phyloP scores from a whole-genome alignment of 2,888 invertebrate species.

The Cryptophagus acutangulus region DNA sequence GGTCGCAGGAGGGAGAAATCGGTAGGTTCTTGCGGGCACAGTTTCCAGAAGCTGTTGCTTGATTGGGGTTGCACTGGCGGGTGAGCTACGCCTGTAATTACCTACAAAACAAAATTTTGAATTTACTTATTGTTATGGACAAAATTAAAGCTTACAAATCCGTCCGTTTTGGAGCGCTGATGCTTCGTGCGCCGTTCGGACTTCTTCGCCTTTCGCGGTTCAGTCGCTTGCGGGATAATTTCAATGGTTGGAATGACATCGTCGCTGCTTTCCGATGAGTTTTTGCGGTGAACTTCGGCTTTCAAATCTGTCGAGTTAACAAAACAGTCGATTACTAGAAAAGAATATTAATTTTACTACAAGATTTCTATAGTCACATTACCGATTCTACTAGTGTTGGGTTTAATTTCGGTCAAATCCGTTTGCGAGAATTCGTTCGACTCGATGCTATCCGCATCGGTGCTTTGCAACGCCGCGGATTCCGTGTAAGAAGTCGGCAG shows the following conservation, averaged over 20 bases:
- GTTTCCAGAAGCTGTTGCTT: constrained; percentile 48
- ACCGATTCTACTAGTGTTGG: constrained; percentile 44
- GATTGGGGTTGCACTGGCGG: constrained; percentile 14
- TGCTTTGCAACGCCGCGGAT: constrained; percentile 31
- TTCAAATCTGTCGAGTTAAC: constrained; percentile 69
- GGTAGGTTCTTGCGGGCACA: constrained; percentile 49
- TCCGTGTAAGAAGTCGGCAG: constrained; percentile 18
- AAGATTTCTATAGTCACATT: too few relatives aligned
- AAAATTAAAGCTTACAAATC: constrained; percentile 42
- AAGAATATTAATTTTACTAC: too few relatives aligned
- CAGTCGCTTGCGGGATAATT: constrained; percentile 34
- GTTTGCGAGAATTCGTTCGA: constrained; percentile 43
- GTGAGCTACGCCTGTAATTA: too few relatives aligned
- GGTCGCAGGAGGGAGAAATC: constrained; percentile 45
- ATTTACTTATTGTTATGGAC: constrained; percentile 45
- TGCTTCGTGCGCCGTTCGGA: constrained; percentile 28
- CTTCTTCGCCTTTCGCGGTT: constrained; percentile 21
- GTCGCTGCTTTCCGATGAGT: constrained; percentile 83
- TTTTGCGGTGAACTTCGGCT: constrained; percentile 89
- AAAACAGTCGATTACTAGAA: background rate
- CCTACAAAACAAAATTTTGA: too few relatives aligned
- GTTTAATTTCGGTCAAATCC: constrained; percentile 33
- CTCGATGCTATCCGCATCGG: constrained; percentile 47
- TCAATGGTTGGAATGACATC: constrained; percentile 59
- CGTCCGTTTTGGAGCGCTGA: constrained; percentile 34